phyloP scores from a whole-genome alignment of 1,140 invertebrate genomes.

The Bombus polaris region DNA sequence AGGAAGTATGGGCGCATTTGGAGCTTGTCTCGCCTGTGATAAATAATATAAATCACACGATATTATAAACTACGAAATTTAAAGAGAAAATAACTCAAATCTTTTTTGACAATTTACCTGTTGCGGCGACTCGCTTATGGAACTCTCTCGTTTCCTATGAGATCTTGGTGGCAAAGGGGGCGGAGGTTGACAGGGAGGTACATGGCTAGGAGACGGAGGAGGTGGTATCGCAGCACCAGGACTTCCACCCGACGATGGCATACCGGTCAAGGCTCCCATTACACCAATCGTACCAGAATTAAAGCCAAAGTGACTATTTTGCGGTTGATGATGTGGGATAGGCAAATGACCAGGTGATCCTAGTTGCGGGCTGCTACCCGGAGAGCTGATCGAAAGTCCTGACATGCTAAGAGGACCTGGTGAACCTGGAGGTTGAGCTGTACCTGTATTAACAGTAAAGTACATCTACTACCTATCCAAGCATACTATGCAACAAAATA shows the following conservation, averaged over 20 bases:
- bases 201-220: conserved; percentile 80
- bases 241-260: conserved; percentile 78
- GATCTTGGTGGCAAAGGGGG: conserved; percentile 85
- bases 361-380: conserved; percentile 79
- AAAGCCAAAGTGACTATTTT: conserved; percentile 81
- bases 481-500: conserved; percentile 35
- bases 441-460: conserved; percentile 58
- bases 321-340: conserved; percentile 74
- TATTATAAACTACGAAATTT: neutral
- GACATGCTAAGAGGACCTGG: conserved; percentile 79
- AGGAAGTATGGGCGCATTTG: conserved; percentile 85
- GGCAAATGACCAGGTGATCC: conserved; percentile 76
- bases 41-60: neutral
- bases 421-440: conserved; percentile 76
- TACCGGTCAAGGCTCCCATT: conserved; percentile 68
- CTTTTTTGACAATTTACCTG: conserved; percentile 74
- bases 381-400: conserved; percentile 76
- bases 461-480: conserved; percentile 46
- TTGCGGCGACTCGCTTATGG: conserved; percentile 84
- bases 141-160: conserved; percentile 84
- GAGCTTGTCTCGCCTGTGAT: conserved; percentile 83
- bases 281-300: conserved; percentile 76
- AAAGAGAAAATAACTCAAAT: neutral
- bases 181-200: conserved; percentile 81
- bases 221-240: conserved; percentile 81